Percentiles rank a stretch among this genome's conserved stretches.
Evolutionary conservation across 2,888 invertebrate genomes (phyloP).

Genomic region (Nomada ferruginata): DNA sequence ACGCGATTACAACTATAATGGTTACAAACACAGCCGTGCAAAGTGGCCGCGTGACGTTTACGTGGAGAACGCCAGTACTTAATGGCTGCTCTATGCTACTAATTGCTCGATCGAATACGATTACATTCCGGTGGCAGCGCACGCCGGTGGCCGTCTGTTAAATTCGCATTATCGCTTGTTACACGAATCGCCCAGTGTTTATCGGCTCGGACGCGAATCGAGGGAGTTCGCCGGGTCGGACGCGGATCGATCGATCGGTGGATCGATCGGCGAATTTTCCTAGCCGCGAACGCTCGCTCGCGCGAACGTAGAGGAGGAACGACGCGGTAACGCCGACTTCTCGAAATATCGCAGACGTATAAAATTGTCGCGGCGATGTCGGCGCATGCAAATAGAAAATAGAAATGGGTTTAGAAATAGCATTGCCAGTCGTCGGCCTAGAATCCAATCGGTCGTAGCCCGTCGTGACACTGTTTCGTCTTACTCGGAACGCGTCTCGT

Average conservation of each 20-base stretch:
- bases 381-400: conserved; percentile 80
- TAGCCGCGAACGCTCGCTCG: not conserved
- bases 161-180: conserved; percentile 18
- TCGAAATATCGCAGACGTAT: conserved; percentile 83
- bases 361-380: conserved; percentile 79
- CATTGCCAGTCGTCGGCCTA: conserved; percentile 76
- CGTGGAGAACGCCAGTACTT: conserved; percentile 46
- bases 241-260: not conserved
- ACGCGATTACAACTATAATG: conserved; percentile 25
- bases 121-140: conserved; percentile 43
- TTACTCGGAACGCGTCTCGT: conserved; percentile 50
- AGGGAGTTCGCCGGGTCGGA: not conserved
- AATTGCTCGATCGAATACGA: conserved; percentile 64
- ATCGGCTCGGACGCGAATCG: not conserved
- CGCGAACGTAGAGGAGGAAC: no score
- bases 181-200: not conserved
- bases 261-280: conserved; percentile 12
- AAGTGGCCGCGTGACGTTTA: conserved; percentile 51
- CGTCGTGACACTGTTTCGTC: conserved; percentile 57
- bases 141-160: conserved; percentile 23
- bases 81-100: conserved; percentile 49
- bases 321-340: conserved; percentile 37
- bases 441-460: conserved; percentile 75
- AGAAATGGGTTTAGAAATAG: conserved; percentile 79
- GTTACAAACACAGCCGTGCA: conserved; percentile 23